These are phyloP conservation scores for Sminthurides bifidus DNA, from an alignment of 1,140 invertebrate species.

Conservation along the genomic window DNA sequence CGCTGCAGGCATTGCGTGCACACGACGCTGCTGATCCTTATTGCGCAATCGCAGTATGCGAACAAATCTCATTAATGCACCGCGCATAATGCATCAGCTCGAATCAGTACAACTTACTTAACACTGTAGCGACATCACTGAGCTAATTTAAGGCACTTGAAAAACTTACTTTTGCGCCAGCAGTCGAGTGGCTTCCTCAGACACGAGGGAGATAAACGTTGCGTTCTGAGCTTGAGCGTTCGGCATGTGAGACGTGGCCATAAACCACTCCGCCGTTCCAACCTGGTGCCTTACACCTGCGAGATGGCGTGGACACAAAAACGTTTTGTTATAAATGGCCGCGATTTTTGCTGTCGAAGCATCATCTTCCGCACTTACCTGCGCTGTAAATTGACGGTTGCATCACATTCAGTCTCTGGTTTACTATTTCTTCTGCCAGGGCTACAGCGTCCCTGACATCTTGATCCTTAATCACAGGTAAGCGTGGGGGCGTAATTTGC, in stretches of 20 bases:
- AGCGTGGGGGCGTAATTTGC: too few species aligned
- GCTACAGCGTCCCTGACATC: conserved; percentile 36
- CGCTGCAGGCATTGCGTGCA: too few species aligned
- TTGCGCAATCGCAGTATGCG: too few species aligned
- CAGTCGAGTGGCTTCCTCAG: conserved; percentile 43
- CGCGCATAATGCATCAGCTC: too few species aligned
- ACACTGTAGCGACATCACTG: too few species aligned
- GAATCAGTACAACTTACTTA: too few species aligned
- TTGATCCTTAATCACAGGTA: conserved; percentile 36
- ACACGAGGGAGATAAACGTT: conserved; percentile 40
- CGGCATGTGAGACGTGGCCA: conserved; percentile 41
- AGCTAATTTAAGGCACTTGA: background rate
- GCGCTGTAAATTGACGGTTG: conserved; percentile 36
- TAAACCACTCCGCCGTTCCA: conserved; percentile 43
- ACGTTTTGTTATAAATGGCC: background rate
- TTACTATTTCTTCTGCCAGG: conserved; percentile 34
- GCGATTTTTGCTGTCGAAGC: background rate
- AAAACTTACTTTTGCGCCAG: conserved; percentile 40
- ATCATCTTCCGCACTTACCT: conserved; percentile 28
- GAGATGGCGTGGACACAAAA: background rate
- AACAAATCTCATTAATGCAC: too few species aligned
- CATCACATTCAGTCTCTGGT: conserved; percentile 35
- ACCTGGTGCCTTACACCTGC: conserved; percentile 37
- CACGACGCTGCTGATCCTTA: too few species aligned
- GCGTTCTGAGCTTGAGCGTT: conserved; percentile 41